phyloP scores from a whole-genome alignment of 2,888 invertebrate genomes.

The Neuroscelio doddi region DNA sequence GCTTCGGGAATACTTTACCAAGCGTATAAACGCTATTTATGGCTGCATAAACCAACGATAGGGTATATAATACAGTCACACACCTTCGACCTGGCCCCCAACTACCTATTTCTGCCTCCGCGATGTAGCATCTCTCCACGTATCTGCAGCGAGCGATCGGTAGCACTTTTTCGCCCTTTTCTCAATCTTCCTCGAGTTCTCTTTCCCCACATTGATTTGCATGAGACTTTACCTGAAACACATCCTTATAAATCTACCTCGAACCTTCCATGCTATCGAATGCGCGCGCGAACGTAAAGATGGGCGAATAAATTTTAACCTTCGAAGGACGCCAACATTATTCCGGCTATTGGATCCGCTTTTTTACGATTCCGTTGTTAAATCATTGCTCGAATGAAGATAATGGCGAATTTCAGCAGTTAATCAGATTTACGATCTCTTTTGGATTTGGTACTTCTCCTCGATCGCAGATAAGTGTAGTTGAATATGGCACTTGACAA shows the following conservation, averaged over 20 bases:
- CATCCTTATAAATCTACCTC: constrained; percentile 60
- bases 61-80: constrained; percentile 64
- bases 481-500: constrained; percentile 18
- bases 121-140: constrained; percentile 53
- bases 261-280: constrained; percentile 12
- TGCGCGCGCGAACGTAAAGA: constrained; percentile 23
- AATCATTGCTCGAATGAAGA: constrained; percentile 19
- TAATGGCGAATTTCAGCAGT: constrained; percentile 31
- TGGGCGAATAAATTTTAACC: constrained; percentile 49
- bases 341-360: constrained; percentile 44
- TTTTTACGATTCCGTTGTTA: constrained; percentile 25
- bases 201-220: constrained; percentile 64
- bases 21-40: constrained; percentile 70
- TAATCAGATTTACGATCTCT: constrained; percentile 38
- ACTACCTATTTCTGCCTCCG: constrained; percentile 15
- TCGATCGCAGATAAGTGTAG: constrained; percentile 28
- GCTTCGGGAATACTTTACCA: constrained; percentile 67
- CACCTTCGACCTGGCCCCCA: constrained; percentile 50
- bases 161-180: constrained; percentile 47
- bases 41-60: constrained; percentile 68
- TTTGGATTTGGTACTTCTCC: constrained; percentile 27
- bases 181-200: constrained; percentile 41
- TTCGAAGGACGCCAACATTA: constrained; percentile 60
- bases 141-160: constrained; percentile 58
- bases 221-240: constrained; percentile 62